A percentile compares a stretch with the other conserved stretches of the same genome.
phyloP scores from a whole-genome alignment of 1,140 invertebrate species.

The Aricia agestis region DNA sequence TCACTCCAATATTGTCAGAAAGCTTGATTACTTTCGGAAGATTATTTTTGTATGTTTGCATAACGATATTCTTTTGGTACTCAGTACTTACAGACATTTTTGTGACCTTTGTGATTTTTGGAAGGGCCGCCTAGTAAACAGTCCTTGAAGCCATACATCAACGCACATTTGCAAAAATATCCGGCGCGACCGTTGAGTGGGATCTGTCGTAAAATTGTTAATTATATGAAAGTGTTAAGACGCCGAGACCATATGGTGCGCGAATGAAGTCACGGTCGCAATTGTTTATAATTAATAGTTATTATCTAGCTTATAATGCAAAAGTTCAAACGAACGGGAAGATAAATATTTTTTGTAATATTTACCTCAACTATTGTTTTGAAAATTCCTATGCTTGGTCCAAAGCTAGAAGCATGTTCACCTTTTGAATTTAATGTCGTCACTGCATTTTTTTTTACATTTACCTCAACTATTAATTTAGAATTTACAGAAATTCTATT shows the following conservation, averaged over 20 bases:
- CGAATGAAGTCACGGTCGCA: constrained; percentile 38
- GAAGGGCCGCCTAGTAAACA: neutral
- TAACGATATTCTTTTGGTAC: too few species aligned
- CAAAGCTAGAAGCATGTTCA: too few species aligned
- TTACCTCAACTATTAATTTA: constrained; percentile 9
- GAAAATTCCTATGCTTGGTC: neutral
- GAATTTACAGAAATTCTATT: neutral
- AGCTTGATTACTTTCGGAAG: too few species aligned
- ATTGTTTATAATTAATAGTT: constrained; percentile 37
- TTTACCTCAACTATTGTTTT: constrained; percentile 17
- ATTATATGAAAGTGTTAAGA: constrained; percentile 31
- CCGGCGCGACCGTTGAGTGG: constrained; percentile 5
- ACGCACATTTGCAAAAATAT: constrained; percentile 12
- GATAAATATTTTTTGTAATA: constrained; percentile 21
- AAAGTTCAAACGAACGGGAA: constrained; percentile 25
- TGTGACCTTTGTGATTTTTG: too few species aligned
- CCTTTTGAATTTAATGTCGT: too few species aligned
- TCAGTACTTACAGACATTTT: too few species aligned
- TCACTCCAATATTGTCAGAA: too few species aligned
- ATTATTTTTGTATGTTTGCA: too few species aligned
- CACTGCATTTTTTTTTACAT: constrained; percentile 14
- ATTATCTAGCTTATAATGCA: constrained; percentile 22
- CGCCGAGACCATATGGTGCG: constrained; percentile 28
- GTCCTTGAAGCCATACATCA: neutral
- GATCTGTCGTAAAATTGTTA: constrained; percentile 29